Percentiles rank a stretch among this genome's conserved stretches.
These are phyloP conservation scores for Cyclina sinensis DNA, from an alignment of 1,140 invertebrate species.

Conservation along the genomic window DNA sequence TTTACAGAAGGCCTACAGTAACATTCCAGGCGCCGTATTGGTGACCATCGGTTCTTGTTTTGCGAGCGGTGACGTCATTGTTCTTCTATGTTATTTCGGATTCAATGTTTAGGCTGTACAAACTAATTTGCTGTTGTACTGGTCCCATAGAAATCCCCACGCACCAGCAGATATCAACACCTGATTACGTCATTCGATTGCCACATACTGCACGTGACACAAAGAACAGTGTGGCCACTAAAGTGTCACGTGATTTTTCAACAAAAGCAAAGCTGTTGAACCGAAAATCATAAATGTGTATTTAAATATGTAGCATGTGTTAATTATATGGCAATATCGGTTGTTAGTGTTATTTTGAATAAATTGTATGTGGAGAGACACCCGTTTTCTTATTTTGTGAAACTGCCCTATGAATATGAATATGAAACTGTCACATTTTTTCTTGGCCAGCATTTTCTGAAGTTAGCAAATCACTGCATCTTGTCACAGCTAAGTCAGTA, in stretches of 20 bases:
- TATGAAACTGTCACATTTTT: too few species aligned
- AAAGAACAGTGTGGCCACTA: neutral
- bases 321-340: constrained; percentile 45
- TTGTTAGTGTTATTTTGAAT: constrained; percentile 61
- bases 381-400: neutral
- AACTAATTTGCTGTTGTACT: constrained; percentile 17
- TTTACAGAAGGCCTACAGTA: constrained; percentile 58
- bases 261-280: constrained; percentile 22
- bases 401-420: too few species aligned
- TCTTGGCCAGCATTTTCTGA: too few species aligned
- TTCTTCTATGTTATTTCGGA: constrained; percentile 38
- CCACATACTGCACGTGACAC: neutral
- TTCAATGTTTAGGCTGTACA: constrained; percentile 50
- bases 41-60: constrained; percentile 24
- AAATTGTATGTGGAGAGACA: constrained; percentile 43
- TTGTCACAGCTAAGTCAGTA: too few species aligned
- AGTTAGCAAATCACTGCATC: too few species aligned
- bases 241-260: constrained; percentile 1
- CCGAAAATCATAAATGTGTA: constrained; percentile 16
- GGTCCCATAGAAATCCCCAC: constrained; percentile 41
- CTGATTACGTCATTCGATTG: constrained; percentile 20
- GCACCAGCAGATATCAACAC: neutral
- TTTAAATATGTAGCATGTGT: constrained; percentile 18
- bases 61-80: neutral
- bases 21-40: constrained; percentile 64